Base-by-base conservation (phyloP, 2,888 invertebrate genomes). In the Aleiodes leptofemur region DNA sequence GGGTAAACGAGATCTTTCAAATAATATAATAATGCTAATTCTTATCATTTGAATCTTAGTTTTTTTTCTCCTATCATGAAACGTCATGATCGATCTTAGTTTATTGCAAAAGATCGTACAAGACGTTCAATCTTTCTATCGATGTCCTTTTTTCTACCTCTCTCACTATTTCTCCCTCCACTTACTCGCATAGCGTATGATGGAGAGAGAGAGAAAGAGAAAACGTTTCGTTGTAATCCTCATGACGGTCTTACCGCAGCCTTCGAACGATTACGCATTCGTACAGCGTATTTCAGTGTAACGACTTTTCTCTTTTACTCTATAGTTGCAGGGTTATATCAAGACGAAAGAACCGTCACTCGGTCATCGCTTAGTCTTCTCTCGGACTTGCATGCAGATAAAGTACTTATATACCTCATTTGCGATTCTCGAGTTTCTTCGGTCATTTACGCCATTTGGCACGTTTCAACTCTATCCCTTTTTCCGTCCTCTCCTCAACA, bases 251-350 rank as follows among this genome's bases (percentile, higher is more conserved):
- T 64, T 48, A 61, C 61, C 34, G 61, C 69, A 79, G 76, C 78
- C 79, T 77, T 79, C 76, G 70, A 73, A 13, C 68, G 74, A 79
- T 78, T 78, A 79, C 78, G 78, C 78, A 77, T 79, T 78, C 76
- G 73, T 69, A 64, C 64, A 71, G 73, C 76, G 75, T 77, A 61
- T 48, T 76, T 50, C 69, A 59, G 64, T 64, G 57, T 66, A 71
- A 75, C 61, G 56, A 61, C 59, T 72, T 34, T 51, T 55, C 53
- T 53, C 56, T 68, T 68, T 43, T 43, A 43, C 43, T 9, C 43
- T 43, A 43, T 43, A 43, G 43, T 43, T 11, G 43, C 43, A 9
- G 48, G 16, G 53, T 70, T 31, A 23, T 23, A 29, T 57, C 31
- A 57, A 31, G 57, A 29, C 31, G 31, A 57, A 13, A 55, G 50